phyloP scores from a whole-genome alignment of 2,113 vertebrate genomes.

The Hemicordylus capensis region DNA sequence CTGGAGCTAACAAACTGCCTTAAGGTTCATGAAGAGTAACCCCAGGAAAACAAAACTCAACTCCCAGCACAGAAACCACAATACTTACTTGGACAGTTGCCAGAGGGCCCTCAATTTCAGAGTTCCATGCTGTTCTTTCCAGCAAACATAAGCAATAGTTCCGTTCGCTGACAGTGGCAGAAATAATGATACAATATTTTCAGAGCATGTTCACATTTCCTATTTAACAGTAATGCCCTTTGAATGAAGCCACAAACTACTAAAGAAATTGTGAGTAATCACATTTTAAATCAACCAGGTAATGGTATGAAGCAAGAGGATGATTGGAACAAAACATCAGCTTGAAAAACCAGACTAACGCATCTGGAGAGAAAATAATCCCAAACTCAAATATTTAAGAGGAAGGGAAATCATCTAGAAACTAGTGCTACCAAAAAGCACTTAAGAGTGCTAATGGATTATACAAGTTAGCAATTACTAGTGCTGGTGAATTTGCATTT shows the following conservation, averaged over 20 bases:
- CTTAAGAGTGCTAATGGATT: background rate
- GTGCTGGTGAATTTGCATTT: background rate
- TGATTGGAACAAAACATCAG: background rate
- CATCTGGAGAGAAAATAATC: background rate
- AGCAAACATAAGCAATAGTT: background rate
- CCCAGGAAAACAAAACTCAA: background rate
- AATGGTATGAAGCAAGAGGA: background rate
- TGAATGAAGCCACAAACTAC: background rate
- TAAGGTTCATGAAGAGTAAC: background rate
- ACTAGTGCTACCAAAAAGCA: background rate
- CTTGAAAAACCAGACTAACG: background rate
- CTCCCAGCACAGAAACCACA: too few relatives aligned
- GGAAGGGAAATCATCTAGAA: conserved; percentile 8
- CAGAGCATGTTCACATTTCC: background rate
- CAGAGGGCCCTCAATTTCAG: background rate
- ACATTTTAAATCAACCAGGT: conserved; percentile 1
- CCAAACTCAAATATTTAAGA: conserved; percentile 12
- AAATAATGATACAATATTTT: background rate
- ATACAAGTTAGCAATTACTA: background rate
- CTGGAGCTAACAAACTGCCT: too few relatives aligned
- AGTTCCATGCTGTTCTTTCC: background rate
- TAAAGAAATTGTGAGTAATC: conserved; percentile 2
- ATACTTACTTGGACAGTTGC: background rate
- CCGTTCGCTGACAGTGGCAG: background rate
- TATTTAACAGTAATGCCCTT: background rate